phyloP scores from a whole-genome alignment of 2,888 invertebrate genomes.

The Dolomedes plantarius region DNA sequence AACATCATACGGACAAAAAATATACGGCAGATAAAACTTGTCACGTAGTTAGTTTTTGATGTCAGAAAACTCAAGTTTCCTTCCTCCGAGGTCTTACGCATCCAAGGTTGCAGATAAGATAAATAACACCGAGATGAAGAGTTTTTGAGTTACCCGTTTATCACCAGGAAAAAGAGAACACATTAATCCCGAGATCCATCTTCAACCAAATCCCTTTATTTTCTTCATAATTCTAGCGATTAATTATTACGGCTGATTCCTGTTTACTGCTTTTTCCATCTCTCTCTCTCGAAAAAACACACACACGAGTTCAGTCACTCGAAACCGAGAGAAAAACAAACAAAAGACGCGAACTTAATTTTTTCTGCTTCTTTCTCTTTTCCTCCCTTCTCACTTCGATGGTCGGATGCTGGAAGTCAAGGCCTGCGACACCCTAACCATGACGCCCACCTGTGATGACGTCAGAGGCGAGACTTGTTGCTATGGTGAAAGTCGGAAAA shows the following conservation, averaged over 20 bases:
- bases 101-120: too few relatives aligned
- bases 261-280: not conserved
- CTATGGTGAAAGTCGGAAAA: constrained; percentile 6
- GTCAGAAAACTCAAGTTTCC: too few relatives aligned
- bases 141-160: too few relatives aligned
- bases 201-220: too few relatives aligned
- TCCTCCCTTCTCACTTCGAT: not conserved
- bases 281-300: not conserved
- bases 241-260: not conserved
- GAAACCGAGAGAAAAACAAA: constrained; percentile 4
- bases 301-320: not conserved
- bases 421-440: constrained; percentile 22
- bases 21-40: too few relatives aligned
- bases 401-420: constrained; percentile 30
- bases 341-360: not conserved
- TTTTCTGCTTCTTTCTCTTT: too few relatives aligned
- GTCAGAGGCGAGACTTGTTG: constrained; percentile 37
- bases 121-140: too few relatives aligned
- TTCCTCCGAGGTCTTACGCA: too few relatives aligned
- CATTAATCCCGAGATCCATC: too few relatives aligned
- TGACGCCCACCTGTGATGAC: constrained; percentile 50
- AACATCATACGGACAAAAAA: too few relatives aligned
- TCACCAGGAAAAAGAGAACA: too few relatives aligned
- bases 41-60: too few relatives aligned
- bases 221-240: not conserved